These are phyloP conservation scores for Leptopilina syphax DNA, from an alignment of 2,888 invertebrate genomes.

Conservation along the genomic window DNA sequence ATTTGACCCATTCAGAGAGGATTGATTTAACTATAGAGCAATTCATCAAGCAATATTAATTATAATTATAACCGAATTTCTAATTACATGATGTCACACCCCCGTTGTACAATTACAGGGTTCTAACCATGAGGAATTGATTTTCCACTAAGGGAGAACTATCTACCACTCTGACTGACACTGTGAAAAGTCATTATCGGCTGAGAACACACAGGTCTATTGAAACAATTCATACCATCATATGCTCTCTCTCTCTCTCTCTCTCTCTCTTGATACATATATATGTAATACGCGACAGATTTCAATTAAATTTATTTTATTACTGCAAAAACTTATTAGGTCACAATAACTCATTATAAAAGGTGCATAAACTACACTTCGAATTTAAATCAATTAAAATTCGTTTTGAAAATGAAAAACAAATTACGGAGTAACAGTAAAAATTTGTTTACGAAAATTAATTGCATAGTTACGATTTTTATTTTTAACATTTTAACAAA, in stretches of 20 bases:
- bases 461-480: too few relatives aligned
- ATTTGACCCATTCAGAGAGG: background rate
- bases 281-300: background rate
- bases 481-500: too few relatives aligned
- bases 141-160: constrained; percentile 67
- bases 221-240: constrained; percentile 31
- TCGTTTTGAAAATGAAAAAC: too few relatives aligned
- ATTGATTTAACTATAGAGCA: background rate
- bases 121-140: constrained; percentile 39
- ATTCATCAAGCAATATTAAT: constrained; percentile 3
- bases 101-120: constrained; percentile 6
- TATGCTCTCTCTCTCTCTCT: too few relatives aligned
- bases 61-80: constrained; percentile 8
- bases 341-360: background rate
- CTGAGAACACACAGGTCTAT: constrained; percentile 32
- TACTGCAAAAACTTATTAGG: background rate
- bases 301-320: constrained; percentile 6
- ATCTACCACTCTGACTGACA: constrained; percentile 67
- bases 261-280: too few relatives aligned
- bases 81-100: constrained; percentile 19
- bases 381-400: background rate
- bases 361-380: background rate
- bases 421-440: too few relatives aligned
- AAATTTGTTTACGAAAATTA: too few relatives aligned
- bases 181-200: constrained; percentile 60